Conservation (phyloP, 2,888 invertebrate species). For the Dolichopus griseipennis region DNA sequence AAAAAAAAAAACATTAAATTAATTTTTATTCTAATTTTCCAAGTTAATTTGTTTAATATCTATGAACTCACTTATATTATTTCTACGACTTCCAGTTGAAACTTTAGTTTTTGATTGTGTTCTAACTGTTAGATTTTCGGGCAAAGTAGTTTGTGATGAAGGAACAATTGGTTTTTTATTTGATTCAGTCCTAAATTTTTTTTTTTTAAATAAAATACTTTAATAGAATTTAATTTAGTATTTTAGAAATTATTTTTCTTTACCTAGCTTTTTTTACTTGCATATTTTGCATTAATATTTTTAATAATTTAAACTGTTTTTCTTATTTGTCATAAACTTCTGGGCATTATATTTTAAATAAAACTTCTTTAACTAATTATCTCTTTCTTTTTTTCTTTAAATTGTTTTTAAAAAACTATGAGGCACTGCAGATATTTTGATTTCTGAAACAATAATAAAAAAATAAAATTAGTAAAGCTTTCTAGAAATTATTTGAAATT, state of each 20-base stretch:
- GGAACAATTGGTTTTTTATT: conserved; percentile 33
- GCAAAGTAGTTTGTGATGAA: conserved; percentile 27
- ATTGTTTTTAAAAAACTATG: background rate
- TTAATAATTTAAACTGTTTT: conserved; percentile 79
- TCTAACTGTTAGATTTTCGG: conserved; percentile 51
- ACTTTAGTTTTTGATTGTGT: conserved; percentile 53
- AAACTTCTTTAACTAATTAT: background rate
- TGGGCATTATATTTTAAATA: background rate
- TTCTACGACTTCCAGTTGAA: conserved; percentile 48
- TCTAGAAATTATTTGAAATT: no score
- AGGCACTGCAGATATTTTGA: background rate
- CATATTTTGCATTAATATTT: conserved; percentile 83
- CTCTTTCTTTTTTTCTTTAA: background rate
- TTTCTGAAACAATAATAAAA: background rate
- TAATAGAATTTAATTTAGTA: conserved; percentile 11
- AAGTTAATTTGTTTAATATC: conserved; percentile 10
- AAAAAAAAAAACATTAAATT: conserved; percentile 7
- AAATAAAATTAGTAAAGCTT: no score
- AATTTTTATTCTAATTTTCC: conserved; percentile 4
- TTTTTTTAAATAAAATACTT: conserved; percentile 7
- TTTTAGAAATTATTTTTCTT: conserved; percentile 30
- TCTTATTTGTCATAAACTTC: background rate
- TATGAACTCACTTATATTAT: conserved; percentile 38
- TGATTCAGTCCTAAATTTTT: conserved; percentile 34
- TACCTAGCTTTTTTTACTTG: conserved; percentile 87